phyloP scores from a whole-genome alignment of 1,140 invertebrate species.

The Choristoneura fumiferana region DNA sequence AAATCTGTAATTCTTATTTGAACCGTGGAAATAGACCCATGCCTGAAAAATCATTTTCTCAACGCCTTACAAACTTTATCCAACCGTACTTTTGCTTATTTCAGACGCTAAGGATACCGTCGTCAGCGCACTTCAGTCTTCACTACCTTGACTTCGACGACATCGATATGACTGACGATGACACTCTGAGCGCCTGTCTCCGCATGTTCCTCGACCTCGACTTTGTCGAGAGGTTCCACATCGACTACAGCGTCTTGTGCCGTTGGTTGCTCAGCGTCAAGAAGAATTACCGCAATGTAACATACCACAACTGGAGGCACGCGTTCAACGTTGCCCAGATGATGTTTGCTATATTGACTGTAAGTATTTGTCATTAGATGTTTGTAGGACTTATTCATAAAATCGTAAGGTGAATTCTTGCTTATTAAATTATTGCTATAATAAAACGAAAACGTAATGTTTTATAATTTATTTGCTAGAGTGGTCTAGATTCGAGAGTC shows the following conservation, averaged over 20 bases:
- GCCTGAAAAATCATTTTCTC: no score
- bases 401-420: no score
- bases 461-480: no score
- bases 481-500: no score
- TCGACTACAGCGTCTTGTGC: constrained; percentile 93
- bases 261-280: constrained; percentile 96
- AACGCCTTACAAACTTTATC: no score
- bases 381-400: no score
- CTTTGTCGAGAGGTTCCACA: constrained; percentile 93
- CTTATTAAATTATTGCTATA: no score
- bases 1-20: no score
- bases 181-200: constrained; percentile 91
- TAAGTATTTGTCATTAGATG: constrained; percentile 69
- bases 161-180: constrained; percentile 90
- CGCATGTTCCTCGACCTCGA: constrained; percentile 95
- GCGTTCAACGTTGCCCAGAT: constrained; percentile 97
- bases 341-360: constrained; percentile 96
- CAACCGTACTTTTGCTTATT: constrained; percentile 22
- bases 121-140: constrained; percentile 88
- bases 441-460: no score
- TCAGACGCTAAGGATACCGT: constrained; percentile 87
- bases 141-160: constrained; percentile 94
- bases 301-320: constrained; percentile 98
- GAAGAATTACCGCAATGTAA: constrained; percentile 97
- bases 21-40: no score